Conservation (phyloP, 2,113 vertebrate genomes). For the Eidolon helvum region DNA sequence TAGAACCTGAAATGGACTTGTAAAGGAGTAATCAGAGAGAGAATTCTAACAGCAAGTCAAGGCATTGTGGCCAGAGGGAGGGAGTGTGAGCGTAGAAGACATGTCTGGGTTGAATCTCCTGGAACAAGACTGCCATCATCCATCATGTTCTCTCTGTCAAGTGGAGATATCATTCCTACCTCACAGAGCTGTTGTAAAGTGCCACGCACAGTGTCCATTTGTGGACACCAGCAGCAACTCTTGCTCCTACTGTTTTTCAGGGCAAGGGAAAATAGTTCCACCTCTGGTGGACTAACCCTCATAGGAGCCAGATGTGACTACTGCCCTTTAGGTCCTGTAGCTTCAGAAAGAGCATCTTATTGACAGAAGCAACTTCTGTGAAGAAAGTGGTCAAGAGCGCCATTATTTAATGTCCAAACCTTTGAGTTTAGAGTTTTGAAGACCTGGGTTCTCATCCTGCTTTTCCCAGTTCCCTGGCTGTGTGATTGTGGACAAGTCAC, state of each 20-base stretch:
- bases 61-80: rapidly evolving
- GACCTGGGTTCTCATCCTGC: rapidly evolving
- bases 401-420: not conserved
- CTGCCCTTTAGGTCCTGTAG: not conserved
- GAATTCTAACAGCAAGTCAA: not conserved
- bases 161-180: no score
- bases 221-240: rapidly evolving
- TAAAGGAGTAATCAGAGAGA: not conserved
- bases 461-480: not conserved
- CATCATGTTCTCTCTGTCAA: rapidly evolving
- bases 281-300: not conserved
- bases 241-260: not conserved
- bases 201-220: not conserved
- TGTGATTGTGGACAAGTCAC: no score
- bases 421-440: not conserved
- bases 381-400: not conserved
- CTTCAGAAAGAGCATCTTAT: not conserved
- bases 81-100: not conserved
- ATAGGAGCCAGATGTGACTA: not conserved
- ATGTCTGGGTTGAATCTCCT: not conserved
- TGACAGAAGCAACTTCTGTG: no score
- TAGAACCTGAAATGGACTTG: not conserved
- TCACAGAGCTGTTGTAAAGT: no score
- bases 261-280: not conserved
- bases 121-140: not conserved